phyloP scores from a whole-genome alignment of 2,888 invertebrate genomes.

The Leptogaster cylindrica region DNA sequence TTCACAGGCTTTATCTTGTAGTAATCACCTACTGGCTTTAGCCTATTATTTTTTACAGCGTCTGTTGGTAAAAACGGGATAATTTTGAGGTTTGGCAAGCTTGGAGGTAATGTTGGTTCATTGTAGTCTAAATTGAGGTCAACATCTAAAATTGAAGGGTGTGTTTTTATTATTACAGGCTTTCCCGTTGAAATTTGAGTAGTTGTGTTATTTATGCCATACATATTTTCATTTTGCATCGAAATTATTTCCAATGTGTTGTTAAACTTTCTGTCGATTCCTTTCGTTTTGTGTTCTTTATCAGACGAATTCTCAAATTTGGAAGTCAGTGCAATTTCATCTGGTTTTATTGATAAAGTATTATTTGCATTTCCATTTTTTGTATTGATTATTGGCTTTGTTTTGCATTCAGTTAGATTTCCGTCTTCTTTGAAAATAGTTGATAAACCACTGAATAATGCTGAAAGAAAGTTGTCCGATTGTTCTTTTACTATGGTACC shows the following conservation, averaged over 20 bases:
- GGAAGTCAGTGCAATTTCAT: not conserved
- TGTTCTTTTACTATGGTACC: not conserved
- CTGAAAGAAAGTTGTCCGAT: constrained; percentile 41
- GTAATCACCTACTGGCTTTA: constrained; percentile 35
- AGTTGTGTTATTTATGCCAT: no score
- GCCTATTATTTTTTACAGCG: constrained; percentile 66
- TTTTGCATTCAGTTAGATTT: not conserved
- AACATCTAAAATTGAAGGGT: constrained; percentile 62
- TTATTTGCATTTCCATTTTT: not conserved
- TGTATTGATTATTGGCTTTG: not conserved
- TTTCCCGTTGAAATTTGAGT: constrained; percentile 41
- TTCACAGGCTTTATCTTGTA: constrained; percentile 47
- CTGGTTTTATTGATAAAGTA: not conserved
- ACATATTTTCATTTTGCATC: not conserved
- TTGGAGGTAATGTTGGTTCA: constrained; percentile 78
- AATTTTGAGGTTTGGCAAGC: constrained; percentile 82
- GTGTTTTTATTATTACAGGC: constrained; percentile 58
- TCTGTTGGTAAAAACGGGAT: constrained; percentile 88
- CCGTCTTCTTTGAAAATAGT: constrained; percentile 39
- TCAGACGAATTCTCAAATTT: not conserved
- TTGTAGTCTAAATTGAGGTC: constrained; percentile 74
- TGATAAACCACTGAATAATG: constrained; percentile 40
- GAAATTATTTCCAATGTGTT: not conserved
- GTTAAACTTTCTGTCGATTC: not conserved
- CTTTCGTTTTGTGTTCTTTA: not conserved